A percentile compares a stretch with the other conserved stretches of the same genome.
These are phyloP conservation scores for Paguma larvata DNA, from an alignment of 2,797 vertebrate genomes.

Conservation along the genomic window DNA sequence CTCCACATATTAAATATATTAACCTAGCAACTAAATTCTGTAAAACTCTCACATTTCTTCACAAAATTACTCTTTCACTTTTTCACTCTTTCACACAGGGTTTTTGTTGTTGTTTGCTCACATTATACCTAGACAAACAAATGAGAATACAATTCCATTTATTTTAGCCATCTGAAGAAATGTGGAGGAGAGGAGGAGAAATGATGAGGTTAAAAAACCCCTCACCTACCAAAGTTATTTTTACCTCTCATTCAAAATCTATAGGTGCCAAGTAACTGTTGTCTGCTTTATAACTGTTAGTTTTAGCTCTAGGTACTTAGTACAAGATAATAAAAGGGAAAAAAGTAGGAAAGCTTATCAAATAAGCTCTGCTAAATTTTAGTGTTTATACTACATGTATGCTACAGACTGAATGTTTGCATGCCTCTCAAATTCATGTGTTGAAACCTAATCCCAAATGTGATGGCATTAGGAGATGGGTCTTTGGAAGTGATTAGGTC, in stretches of 20 bases:
- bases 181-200: background rate
- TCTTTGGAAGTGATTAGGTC: background rate
- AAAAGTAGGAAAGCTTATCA: background rate
- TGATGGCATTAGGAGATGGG: background rate
- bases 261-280: background rate
- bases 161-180: conserved; percentile 13
- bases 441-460: background rate
- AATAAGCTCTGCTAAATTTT: background rate
- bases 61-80: background rate
- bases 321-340: background rate
- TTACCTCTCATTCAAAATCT: conserved; percentile 57
- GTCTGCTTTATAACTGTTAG: background rate
- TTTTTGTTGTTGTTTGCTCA: background rate
- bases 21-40: conserved; percentile 20
- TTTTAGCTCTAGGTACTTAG: background rate
- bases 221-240: background rate
- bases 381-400: background rate
- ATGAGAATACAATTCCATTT: conserved; percentile 34
- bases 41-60: conserved; percentile 15
- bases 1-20: conserved; percentile 4
- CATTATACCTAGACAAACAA: background rate
- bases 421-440: background rate
- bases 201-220: background rate
- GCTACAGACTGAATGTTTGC: background rate
- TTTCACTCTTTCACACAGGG: background rate